Evolutionary conservation across 2,888 invertebrate genomes (phyloP), one percentile per base, ranked within the genome.

Genomic region (Chaetogeoica ovagalla): DNA sequence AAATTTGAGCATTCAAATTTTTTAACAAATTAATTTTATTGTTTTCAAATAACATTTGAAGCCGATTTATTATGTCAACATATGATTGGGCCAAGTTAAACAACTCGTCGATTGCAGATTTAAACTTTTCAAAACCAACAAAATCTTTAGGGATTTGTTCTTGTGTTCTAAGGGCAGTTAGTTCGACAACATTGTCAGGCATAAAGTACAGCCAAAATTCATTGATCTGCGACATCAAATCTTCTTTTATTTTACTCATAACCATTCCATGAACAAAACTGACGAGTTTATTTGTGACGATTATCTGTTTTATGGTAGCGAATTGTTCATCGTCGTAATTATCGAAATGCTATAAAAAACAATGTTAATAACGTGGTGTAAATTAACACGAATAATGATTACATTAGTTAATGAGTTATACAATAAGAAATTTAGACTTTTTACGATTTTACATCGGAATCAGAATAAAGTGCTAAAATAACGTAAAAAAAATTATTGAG

Each of bases 51-150:
- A 79, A 65, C 39, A 71, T 55, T n/a, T 79, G 71, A 19, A 79
- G 63, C 4, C 71, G 79, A 1, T 65, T 79, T 23, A 71, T 71
- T 55, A n/a, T 65, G 6, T 65, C 63, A 21, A 63, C 55, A 57
- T 79, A 79, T 11, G 79, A 63, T 71, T 71, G 79, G 4, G 70
- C 88, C 70, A 88, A 87, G 68, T 88, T 88, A 83, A 91, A 91
- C 1, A 92, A 85, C 82, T 89, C 89, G 83, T 90, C 90, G 0
- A 92, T 90, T n/a, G 92, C 91, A 75, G 88, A 87, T 84, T 90
- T 90, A 84, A 92, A 92, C 71, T 89, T 86, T 84, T 90, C 89
- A 84, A 92, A 92, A 21, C 90, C 90, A 84, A 89, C 88, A 81
- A 55, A 79, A 63, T 79, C 71, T 57, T 62, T 63, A 57, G 43